Evolutionary conservation across 2,113 vertebrate species (phyloP), one percentile per base, ranked within the genome.

Genomic region (Indicator maculatus): DNA sequence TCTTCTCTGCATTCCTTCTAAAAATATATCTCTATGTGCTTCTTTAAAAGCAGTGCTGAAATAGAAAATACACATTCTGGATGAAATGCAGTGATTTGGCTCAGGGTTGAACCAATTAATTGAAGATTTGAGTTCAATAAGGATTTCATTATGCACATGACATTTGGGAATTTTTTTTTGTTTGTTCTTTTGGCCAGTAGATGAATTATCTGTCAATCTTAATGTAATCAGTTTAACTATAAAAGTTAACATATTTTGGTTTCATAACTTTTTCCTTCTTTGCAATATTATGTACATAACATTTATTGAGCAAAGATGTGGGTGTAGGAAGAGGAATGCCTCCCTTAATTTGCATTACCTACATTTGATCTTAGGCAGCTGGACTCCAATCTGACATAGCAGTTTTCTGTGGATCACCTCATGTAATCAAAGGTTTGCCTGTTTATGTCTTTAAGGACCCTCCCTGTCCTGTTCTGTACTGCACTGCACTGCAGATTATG

Each of bases 401-500:
- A 16, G 13, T 31, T 78, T n/a, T 50, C 58, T 33, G 45, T 55
- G 63, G 56, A 41, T 66, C 3, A 1, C 64, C 70, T 86, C n/a
- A 21, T 55, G 64, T 13, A 33, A 10, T 4, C 24, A 19, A 33
- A 76, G 31, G 6, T 47, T 44, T 53, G 53, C 17, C 44, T 66
- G n/a, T 23, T 70, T 41, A 60, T 52, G 60, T 45, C 71, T 94
- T 83, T 83, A 74, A 81, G 74, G 67, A 55, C 11, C 66, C 80
- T 93, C 88, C 81, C 80, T 69, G 36, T 58, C 87, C 69, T 14
- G 47, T 50, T 52, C 23, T 52, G 15, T 28, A 9, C 86, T 82
- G 91, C 80, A 9, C 86, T 82, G 91, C 80, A 91, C 41, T 91
- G 91, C 91, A 91, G 88, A 65, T 39, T 41, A 39, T 27, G 50